Evolutionary conservation across 2,888 invertebrate species (phyloP).

Genomic region (Cephus runcator): DNA sequence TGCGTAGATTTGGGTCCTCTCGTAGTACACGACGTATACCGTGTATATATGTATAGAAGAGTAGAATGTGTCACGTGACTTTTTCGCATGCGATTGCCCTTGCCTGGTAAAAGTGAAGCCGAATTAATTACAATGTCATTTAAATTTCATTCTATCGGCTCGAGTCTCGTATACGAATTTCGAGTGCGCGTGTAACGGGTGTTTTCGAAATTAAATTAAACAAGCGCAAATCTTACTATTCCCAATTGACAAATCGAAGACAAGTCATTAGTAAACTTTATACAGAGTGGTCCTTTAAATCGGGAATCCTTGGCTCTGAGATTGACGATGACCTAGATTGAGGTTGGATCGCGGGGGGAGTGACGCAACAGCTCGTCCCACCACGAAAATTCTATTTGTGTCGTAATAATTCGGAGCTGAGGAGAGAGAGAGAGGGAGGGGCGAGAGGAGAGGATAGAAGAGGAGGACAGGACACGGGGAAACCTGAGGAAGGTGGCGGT

Average conservation of each 20-base stretch:
- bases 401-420: constrained; percentile 15
- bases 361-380: constrained; percentile 53
- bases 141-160: background rate
- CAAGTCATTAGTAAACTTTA: background rate
- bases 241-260: background rate
- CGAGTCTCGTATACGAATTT: background rate
- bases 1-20: background rate
- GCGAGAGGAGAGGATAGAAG: background rate
- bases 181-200: background rate
- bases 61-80: background rate
- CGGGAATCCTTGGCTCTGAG: constrained; percentile 29
- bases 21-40: background rate
- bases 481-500: constrained; percentile 9
- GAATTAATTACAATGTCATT: constrained; percentile 6
- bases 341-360: background rate
- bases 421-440: background rate
- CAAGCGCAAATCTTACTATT: too few relatives aligned
- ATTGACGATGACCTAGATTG: background rate
- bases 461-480: constrained; percentile 13
- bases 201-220: background rate
- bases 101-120: constrained; percentile 7
- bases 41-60: background rate
- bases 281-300: background rate
- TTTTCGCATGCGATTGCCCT: constrained; percentile 1
- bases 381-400: constrained; percentile 8